Evolutionary conservation across 2,888 invertebrate species (phyloP).

Genomic region (Drosophila seclusa): DNA sequence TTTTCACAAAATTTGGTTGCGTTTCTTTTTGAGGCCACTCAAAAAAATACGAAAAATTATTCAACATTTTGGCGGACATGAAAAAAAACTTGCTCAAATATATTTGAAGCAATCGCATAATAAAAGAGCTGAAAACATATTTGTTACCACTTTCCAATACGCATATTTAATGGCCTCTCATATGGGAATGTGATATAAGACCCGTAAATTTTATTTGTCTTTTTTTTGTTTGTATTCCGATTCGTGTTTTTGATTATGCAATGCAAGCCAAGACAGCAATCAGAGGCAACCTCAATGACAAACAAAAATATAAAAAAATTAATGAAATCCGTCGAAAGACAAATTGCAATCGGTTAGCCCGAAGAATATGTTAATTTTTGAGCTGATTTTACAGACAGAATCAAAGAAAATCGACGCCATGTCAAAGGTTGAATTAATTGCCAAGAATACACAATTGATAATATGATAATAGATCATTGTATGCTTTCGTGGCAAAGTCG

Average conservation of each 20-base stretch:
- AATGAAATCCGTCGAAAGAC: conserved; percentile 50
- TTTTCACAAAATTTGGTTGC: not conserved
- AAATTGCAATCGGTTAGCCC: conserved; percentile 12
- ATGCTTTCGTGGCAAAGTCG: not conserved
- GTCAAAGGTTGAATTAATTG: not conserved
- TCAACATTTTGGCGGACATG: conserved; percentile 17
- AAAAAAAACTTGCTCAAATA: conserved; percentile 7
- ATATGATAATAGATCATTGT: not conserved
- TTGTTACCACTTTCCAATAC: conserved; percentile 58
- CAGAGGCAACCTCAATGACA: conserved; percentile 23
- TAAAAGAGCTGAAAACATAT: conserved; percentile 26
- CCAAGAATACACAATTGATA: not conserved
- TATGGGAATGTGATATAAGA: conserved; percentile 60
- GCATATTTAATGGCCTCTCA: conserved; percentile 35
- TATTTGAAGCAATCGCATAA: conserved; percentile 17
- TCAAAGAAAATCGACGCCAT: not conserved
- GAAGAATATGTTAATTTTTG: conserved; percentile 10
- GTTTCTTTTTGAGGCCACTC: conserved; percentile 17
- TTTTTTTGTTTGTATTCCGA: not conserved
- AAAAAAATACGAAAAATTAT: conserved; percentile 29
- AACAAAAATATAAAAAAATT: conserved; percentile 13
- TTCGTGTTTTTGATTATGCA: conserved; percentile 44
- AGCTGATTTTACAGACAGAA: not conserved
- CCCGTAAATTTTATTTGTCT: conserved; percentile 15
- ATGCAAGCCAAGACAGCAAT: conserved; percentile 25